phyloP scores from a whole-genome alignment of 2,888 invertebrate species.

The Thalpophila matura region DNA sequence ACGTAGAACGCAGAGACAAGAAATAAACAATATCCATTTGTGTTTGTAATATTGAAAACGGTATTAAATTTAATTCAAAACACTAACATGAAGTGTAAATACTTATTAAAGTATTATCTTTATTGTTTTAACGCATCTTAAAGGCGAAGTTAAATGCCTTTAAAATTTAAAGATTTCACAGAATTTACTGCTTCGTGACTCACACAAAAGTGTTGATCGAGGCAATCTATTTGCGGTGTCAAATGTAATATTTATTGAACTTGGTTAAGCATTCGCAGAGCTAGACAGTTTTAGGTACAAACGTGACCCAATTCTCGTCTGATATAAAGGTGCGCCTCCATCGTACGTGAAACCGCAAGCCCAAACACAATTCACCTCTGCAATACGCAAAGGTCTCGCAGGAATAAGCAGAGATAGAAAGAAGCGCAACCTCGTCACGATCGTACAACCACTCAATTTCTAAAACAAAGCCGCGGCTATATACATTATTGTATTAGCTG shows the following conservation, averaged over 20 bases:
- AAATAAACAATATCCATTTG: constrained; percentile 77
- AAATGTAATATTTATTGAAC: constrained; percentile 52
- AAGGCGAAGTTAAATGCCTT: constrained; percentile 13
- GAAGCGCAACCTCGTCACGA: constrained; percentile 84
- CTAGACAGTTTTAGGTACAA: constrained; percentile 23
- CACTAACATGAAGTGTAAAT: constrained; percentile 22
- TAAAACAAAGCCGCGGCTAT: constrained; percentile 86
- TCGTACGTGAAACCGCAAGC: constrained; percentile 66
- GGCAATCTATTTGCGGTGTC: constrained; percentile 41
- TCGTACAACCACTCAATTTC: constrained; percentile 85
- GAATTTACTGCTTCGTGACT: constrained; percentile 55
- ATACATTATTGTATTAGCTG: constrained; percentile 83
- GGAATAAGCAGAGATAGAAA: constrained; percentile 65
- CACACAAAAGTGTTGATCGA: constrained; percentile 47
- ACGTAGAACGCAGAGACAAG: constrained; percentile 74
- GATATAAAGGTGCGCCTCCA: constrained; percentile 46
- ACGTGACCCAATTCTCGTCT: constrained; percentile 47
- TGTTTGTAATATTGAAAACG: constrained; percentile 62
- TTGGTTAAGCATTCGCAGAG: constrained; percentile 12
- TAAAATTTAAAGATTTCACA: constrained; percentile 21
- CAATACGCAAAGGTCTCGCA: constrained; percentile 69
- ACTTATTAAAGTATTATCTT: constrained; percentile 29
- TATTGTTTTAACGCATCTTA: constrained; percentile 29
- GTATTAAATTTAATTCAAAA: constrained; percentile 52
- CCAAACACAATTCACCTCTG: constrained; percentile 70